Evolutionary conservation across 2,888 invertebrate species (phyloP), one percentile per base, ranked within the genome.

Genomic region (Odontothrips loti): DNA sequence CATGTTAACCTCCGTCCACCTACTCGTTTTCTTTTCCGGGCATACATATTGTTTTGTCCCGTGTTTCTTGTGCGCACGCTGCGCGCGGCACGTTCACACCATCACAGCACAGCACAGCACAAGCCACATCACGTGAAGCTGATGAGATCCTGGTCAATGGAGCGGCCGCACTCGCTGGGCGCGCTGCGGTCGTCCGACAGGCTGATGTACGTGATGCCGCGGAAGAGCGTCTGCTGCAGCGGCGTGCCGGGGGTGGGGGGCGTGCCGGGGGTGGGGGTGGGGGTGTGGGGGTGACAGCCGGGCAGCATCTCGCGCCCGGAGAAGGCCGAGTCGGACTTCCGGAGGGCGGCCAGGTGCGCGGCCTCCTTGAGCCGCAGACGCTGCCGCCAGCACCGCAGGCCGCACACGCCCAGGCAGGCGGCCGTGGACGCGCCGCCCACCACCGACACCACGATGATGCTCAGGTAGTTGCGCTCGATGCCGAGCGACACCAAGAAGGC

Each of bases 401-500:
- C 82, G 75, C 83, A 83, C 48, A 82, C 79, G 27, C 81, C 81
- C 2, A 84, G 20, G 81, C 84, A 85, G 29, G 82, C 81, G 17
- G 83, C 81, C 1, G 83, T 29, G 12, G 84, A 79, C 15, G 82
- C 79, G 23, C 84, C 83, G 17, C 82, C 82, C 51, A 81, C 83
- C 17, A 83, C 82, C 15, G 83, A 82, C 20, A 84, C 82, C 47
- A 83, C 78, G n/a, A 84, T 83, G 9, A 84, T 82, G 79, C 84
- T 82, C 20, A 83, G 80, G 80, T 85, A 84, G 80, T 83, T 84
- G 15, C 84, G 82, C 78, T 83, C 83, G 79, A 85, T 84, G 43
- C 85, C 85, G 47, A 85, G 82, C 23, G 83, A 83, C 23, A 83
- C 80, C 58, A 85, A 82, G 80, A 84, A 85, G 68, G 82, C 83